Percentiles rank a stretch among this genome's conserved stretches.
Conservation (phyloP, 2,888 invertebrate genomes). For the Halictus quadricinctus region DNA sequence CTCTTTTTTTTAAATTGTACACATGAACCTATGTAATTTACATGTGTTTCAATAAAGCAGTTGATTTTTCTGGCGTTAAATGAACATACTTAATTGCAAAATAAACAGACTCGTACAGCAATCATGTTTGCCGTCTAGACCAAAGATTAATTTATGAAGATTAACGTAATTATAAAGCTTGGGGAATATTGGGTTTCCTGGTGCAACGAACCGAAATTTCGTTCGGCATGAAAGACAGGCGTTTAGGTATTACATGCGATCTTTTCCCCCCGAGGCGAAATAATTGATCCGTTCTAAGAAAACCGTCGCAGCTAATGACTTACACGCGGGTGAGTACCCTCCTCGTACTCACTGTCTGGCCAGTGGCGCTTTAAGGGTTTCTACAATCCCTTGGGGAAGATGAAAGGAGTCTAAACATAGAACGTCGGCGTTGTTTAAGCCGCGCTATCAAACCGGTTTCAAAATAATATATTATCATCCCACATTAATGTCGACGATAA, state of each 20-base stretch:
- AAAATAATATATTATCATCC: slow-evolving; percentile 29
- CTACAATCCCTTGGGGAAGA: slow-evolving; percentile 53
- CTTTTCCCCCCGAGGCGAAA: slow-evolving; percentile 6
- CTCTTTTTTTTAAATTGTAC: too few species aligned
- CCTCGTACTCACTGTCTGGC: slow-evolving; percentile 57
- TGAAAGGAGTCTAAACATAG: slow-evolving; percentile 62
- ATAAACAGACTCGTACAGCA: neutral
- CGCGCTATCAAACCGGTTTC: slow-evolving; percentile 28
- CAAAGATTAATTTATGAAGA: neutral
- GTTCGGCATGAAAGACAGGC: too few species aligned
- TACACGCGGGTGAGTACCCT: slow-evolving; percentile 55
- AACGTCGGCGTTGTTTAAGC: slow-evolving; percentile 36
- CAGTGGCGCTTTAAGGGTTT: slow-evolving; percentile 63
- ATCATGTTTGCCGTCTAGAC: neutral
- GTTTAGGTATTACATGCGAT: neutral
- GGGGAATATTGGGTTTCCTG: neutral
- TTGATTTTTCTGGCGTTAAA: too few species aligned
- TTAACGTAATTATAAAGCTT: neutral
- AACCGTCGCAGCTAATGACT: slow-evolving; percentile 48
- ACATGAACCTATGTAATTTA: too few species aligned
- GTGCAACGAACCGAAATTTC: neutral
- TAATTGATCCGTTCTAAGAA: slow-evolving; percentile 35
- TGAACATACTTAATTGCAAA: neutral
- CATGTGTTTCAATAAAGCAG: too few species aligned
- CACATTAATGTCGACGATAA: slow-evolving; percentile 6